A percentile compares a stretch with the other conserved stretches of the same genome.
phyloP scores from a whole-genome alignment of 2,113 vertebrate genomes.

The Morone saxatilis region DNA sequence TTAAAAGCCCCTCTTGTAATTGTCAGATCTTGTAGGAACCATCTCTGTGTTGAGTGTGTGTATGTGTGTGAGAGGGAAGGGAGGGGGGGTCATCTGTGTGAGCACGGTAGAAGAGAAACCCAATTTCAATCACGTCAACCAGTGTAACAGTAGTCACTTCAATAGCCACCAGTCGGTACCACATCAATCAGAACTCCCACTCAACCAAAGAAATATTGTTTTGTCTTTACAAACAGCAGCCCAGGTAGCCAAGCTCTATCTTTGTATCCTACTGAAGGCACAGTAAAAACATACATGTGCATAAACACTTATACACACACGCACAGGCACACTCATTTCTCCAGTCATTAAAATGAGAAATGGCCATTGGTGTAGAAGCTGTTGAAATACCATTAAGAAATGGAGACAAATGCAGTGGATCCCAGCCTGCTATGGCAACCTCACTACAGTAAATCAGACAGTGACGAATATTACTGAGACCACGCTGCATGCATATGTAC shows the following conservation, averaged over 20 bases:
- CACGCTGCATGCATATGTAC: slow-evolving; percentile 52
- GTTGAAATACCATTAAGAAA: slow-evolving; percentile 89
- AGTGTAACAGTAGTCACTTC: slow-evolving; percentile 71
- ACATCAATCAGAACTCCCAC: slow-evolving; percentile 72
- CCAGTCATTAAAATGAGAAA: slow-evolving; percentile 88
- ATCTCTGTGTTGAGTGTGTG: slow-evolving; percentile 58
- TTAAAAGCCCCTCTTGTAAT: slow-evolving; percentile 84
- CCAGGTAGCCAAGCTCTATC: slow-evolving; percentile 47
- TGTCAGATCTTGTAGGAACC: slow-evolving; percentile 78
- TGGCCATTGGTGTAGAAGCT: slow-evolving; percentile 80
- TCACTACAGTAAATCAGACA: slow-evolving; percentile 85
- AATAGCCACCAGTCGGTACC: slow-evolving; percentile 60
- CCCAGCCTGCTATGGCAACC: slow-evolving; percentile 70
- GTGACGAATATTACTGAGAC: slow-evolving; percentile 80
- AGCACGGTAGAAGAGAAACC: slow-evolving; percentile 55
- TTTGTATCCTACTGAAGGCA: slow-evolving; percentile 21
- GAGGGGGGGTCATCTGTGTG: slow-evolving; percentile 43
- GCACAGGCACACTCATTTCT: slow-evolving; percentile 73
- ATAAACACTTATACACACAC: slow-evolving; percentile 28
- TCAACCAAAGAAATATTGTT: slow-evolving; percentile 63
- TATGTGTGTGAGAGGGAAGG: slow-evolving; percentile 32
- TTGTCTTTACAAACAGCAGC: slow-evolving; percentile 59
- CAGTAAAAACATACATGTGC: slow-evolving; percentile 20
- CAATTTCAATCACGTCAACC: slow-evolving; percentile 74
- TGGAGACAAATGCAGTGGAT: slow-evolving; percentile 87